phyloP scores from a whole-genome alignment of 2,797 vertebrate species.

The Chromis chromis region DNA sequence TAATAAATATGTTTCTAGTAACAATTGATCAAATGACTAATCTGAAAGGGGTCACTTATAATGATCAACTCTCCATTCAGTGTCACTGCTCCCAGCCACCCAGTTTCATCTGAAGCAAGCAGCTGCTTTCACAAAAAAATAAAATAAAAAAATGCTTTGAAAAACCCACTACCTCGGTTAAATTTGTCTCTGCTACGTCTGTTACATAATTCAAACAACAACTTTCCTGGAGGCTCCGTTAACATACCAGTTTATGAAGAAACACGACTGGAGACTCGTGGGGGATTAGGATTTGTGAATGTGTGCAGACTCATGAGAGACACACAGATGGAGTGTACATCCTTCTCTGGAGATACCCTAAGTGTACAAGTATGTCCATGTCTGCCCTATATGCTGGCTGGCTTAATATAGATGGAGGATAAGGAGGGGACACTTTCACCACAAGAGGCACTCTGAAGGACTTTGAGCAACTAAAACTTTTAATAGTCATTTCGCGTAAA shows the following conservation, averaged over 20 bases:
- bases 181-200: constrained; percentile 28
- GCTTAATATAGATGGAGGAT: constrained; percentile 30
- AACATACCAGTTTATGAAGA: constrained; percentile 35
- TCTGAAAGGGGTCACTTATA: neutral
- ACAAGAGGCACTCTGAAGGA: constrained; percentile 8
- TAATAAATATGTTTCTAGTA: neutral
- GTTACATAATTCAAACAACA: constrained; percentile 44
- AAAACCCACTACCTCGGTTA: neutral
- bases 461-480: constrained; percentile 19
- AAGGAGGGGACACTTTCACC: constrained; percentile 14
- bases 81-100: neutral
- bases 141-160: neutral
- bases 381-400: constrained; percentile 20
- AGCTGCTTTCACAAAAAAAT: neutral
- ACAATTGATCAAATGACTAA: neutral
- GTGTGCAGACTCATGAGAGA: constrained; percentile 3
- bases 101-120: neutral
- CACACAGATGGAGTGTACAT: constrained; percentile 7
- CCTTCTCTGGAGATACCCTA: constrained; percentile 28
- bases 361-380: constrained; percentile 26
- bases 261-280: constrained; percentile 15
- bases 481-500: neutral
- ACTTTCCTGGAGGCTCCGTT: constrained; percentile 28
- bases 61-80: neutral
- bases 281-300: constrained; percentile 36